A percentile compares a stretch with the other conserved stretches of the same genome.
These are phyloP conservation scores for Colinus virginianus DNA, from an alignment of 2,113 vertebrate species.

Conservation along the genomic window DNA sequence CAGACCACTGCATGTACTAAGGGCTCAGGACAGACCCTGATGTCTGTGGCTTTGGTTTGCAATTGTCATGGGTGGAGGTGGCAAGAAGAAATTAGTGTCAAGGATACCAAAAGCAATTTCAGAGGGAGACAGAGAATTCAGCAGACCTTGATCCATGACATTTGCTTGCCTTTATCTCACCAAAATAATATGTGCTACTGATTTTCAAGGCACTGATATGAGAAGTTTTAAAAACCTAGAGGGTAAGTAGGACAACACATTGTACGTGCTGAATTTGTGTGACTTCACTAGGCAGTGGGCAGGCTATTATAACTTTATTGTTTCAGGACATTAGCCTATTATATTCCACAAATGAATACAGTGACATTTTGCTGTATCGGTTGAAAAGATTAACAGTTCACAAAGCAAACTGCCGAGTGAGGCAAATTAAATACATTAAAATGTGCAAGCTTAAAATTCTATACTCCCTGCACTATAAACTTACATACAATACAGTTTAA, in stretches of 20 bases:
- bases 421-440: conserved; percentile 80
- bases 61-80: neutral
- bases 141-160: conserved; percentile 5
- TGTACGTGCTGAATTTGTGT: conserved; percentile 52
- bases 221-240: conserved; percentile 64
- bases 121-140: neutral
- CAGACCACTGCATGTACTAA: rapidly evolving
- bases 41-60: neutral
- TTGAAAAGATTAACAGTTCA: conserved; percentile 81
- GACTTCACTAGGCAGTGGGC: conserved; percentile 58
- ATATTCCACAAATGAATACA: conserved; percentile 76
- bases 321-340: conserved; percentile 81
- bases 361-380: conserved; percentile 79
- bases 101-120: neutral
- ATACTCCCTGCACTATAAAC: conserved; percentile 63
- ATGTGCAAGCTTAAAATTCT: conserved; percentile 71
- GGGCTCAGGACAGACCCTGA: neutral
- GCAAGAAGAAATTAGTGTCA: neutral
- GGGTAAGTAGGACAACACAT: conserved; percentile 49
- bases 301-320: conserved; percentile 80
- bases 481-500: conserved; percentile 60
- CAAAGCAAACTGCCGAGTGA: conserved; percentile 75
- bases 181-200: conserved; percentile 1
- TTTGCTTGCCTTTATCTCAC: conserved; percentile 20
- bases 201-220: neutral